Conservation (phyloP, 2,113 vertebrate species). For the Eleginops maclovinus region DNA sequence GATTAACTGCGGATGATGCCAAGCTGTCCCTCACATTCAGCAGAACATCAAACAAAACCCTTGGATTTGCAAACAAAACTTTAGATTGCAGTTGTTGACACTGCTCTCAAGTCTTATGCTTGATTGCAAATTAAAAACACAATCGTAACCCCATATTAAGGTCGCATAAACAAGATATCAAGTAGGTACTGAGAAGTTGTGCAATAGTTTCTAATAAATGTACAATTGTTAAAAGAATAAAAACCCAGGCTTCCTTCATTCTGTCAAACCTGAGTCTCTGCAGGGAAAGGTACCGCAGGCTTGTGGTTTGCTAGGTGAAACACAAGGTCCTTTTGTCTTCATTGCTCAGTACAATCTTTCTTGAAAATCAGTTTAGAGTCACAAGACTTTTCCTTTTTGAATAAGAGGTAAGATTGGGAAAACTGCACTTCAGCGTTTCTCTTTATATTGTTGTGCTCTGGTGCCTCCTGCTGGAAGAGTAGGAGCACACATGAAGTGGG, state of each 20-base stretch:
- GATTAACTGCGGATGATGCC: too few relatives aligned
- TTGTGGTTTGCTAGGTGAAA: conserved; percentile 19
- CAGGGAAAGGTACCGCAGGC: neutral
- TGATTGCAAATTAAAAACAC: too few relatives aligned
- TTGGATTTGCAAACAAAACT: too few relatives aligned
- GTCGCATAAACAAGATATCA: neutral
- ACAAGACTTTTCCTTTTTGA: conserved; percentile 56
- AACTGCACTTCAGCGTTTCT: conserved; percentile 38
- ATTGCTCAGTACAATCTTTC: conserved; percentile 32
- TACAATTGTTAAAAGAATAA: neutral
- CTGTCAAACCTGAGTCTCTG: neutral
- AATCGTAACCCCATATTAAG: neutral
- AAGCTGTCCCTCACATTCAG: too few relatives aligned
- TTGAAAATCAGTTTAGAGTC: conserved; percentile 55
- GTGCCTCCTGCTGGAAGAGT: conserved; percentile 52
- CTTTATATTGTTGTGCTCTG: neutral
- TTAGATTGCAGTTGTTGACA: too few relatives aligned
- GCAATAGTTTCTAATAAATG: neutral
- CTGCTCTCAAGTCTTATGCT: too few relatives aligned
- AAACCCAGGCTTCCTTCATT: neutral
- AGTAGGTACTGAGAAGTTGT: neutral
- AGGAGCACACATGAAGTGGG: neutral
- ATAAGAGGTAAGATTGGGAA: conserved; percentile 33
- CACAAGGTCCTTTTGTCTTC: conserved; percentile 17
- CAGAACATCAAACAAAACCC: too few relatives aligned